These are phyloP conservation scores for Leptogaster cylindrica DNA, from an alignment of 2,888 invertebrate species.

Conservation along the genomic window DNA sequence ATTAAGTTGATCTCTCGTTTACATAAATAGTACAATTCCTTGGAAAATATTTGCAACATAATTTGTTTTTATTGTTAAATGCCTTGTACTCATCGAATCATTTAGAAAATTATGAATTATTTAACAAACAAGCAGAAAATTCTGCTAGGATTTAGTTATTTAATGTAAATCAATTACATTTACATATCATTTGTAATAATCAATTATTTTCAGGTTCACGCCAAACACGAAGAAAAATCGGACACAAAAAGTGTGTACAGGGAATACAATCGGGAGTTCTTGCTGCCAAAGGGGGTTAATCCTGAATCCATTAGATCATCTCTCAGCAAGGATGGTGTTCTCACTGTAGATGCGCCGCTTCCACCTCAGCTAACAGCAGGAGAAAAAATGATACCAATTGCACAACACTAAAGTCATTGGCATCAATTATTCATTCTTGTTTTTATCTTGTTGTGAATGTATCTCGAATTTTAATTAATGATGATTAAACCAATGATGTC, in stretches of 20 bases:
- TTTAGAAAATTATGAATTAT: too few species aligned
- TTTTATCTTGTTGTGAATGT: constrained; percentile 5
- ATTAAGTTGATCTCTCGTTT: too few species aligned
- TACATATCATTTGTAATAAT: not conserved
- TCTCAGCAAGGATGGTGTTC: constrained; percentile 92
- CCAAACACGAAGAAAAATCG: constrained; percentile 97
- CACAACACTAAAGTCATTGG: constrained; percentile 56
- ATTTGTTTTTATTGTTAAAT: not conserved
- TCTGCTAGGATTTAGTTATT: too few species aligned
- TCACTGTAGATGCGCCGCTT: constrained; percentile 95
- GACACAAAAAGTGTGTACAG: constrained; percentile 96
- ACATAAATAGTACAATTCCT: too few species aligned
- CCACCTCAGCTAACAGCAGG: constrained; percentile 69
- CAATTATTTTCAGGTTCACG: constrained; percentile 78
- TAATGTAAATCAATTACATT: not conserved
- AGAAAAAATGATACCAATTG: constrained; percentile 62
- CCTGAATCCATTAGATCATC: constrained; percentile 96
- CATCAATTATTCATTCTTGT: constrained; percentile 13
- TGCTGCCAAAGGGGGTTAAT: constrained; percentile 95
- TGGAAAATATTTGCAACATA: not conserved
- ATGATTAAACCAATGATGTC: constrained; percentile 6
- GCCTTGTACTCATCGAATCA: too few species aligned
- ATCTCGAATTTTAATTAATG: constrained; percentile 13
- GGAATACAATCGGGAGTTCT: constrained; percentile 97
- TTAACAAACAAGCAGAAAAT: too few species aligned